Evolutionary conservation across 2,113 vertebrate species (phyloP).

Genomic region (Lepidiolamprologus cunningtoni): DNA sequence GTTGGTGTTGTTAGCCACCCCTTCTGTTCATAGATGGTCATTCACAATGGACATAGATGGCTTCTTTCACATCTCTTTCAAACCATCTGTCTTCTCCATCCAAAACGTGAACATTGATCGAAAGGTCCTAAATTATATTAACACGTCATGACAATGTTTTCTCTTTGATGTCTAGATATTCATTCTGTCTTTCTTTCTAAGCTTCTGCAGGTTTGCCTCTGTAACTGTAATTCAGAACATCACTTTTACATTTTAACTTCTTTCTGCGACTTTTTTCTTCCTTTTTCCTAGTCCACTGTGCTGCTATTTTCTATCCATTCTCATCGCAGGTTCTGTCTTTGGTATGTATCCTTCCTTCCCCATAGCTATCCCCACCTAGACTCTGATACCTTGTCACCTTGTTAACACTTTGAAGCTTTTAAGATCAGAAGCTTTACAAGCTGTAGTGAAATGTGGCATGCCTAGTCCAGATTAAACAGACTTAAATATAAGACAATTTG

Average conservation of each 20-base stretch:
- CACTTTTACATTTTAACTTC: background rate
- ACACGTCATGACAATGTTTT: background rate
- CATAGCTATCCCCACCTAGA: slow-evolving; percentile 24
- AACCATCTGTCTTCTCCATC: background rate
- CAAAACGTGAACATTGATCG: background rate
- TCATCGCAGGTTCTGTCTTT: background rate
- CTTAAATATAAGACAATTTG: slow-evolving; percentile 66
- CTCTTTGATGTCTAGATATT: background rate
- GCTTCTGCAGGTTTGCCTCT: background rate
- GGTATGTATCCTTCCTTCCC: background rate
- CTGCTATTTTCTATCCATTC: background rate
- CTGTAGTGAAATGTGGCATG: slow-evolving; percentile 43
- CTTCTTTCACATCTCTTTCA: background rate
- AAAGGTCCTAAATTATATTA: background rate
- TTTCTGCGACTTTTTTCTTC: background rate
- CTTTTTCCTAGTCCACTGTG: background rate
- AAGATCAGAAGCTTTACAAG: slow-evolving; percentile 65
- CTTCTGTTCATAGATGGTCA: fast-evolving
- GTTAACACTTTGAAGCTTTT: slow-evolving; percentile 64
- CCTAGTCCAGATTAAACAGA: slow-evolving; percentile 57
- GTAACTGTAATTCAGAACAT: background rate
- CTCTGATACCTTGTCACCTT: slow-evolving; percentile 54
- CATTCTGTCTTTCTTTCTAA: background rate
- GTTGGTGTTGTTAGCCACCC: background rate
- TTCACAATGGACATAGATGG: background rate